A percentile compares a stretch with the other conserved stretches of the same genome.
phyloP scores from a whole-genome alignment of 2,797 vertebrate genomes.

The Labeo calbasu region DNA sequence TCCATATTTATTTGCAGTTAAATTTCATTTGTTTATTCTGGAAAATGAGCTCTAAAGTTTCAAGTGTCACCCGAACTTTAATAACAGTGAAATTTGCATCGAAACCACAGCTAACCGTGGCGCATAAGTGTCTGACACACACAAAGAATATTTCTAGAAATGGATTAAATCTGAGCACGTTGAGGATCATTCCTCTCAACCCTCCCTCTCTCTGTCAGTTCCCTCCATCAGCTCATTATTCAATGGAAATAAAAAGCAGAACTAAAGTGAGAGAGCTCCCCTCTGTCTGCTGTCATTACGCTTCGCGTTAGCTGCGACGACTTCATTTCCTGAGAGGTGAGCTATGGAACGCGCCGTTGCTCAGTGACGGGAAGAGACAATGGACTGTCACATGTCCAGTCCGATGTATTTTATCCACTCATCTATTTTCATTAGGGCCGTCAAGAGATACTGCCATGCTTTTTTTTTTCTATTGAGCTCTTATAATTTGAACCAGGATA shows the following conservation, averaged over 20 bases:
- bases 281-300: constrained; percentile 74
- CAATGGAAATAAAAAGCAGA: constrained; percentile 52
- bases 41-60: constrained; percentile 20
- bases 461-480: constrained; percentile 62
- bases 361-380: constrained; percentile 70
- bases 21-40: constrained; percentile 10
- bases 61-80: constrained; percentile 12
- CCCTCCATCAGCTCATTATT: constrained; percentile 62
- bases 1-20: neutral
- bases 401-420: constrained; percentile 59
- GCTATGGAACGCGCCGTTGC: constrained; percentile 62
- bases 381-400: constrained; percentile 72
- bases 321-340: constrained; percentile 73
- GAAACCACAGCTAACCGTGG: neutral
- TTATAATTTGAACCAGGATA: constrained; percentile 66
- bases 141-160: constrained; percentile 34
- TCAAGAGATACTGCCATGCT: constrained; percentile 58
- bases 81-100: constrained; percentile 17
- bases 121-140: neutral
- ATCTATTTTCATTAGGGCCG: constrained; percentile 77
- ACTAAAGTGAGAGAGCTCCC: constrained; percentile 65
- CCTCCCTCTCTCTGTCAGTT: constrained; percentile 61
- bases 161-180: constrained; percentile 26
- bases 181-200: constrained; percentile 2
- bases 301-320: constrained; percentile 67